These are phyloP conservation scores for Arizona elegans DNA, from an alignment of 2,113 vertebrate genomes.

Conservation along the genomic window DNA sequence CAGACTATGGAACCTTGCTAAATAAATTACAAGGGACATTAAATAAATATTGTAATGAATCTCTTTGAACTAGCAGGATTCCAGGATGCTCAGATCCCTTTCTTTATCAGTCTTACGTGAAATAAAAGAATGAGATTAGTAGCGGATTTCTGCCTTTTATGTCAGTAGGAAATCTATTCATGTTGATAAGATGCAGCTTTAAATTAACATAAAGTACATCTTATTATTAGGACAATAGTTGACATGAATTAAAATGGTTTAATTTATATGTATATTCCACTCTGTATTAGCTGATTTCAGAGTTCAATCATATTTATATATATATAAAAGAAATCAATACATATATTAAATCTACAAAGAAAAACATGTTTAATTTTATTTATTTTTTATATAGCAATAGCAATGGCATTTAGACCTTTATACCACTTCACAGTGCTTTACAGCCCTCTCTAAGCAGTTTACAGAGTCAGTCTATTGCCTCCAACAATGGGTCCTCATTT, in stretches of 20 bases:
- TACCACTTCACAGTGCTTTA: too few relatives aligned
- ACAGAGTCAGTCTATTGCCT: too few relatives aligned
- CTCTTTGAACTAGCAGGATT: slow-evolving; percentile 26
- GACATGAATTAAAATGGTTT: neutral
- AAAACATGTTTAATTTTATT: neutral
- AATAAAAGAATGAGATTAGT: neutral
- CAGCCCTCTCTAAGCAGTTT: too few relatives aligned
- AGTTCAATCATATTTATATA: neutral
- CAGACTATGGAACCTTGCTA: neutral
- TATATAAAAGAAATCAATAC: neutral
- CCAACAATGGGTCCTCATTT: too few relatives aligned
- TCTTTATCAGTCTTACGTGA: slow-evolving; percentile 4
- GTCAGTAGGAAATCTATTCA: slow-evolving; percentile 3
- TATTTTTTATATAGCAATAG: neutral
- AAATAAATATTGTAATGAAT: slow-evolving; percentile 27
- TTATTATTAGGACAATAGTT: neutral
- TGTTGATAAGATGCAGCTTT: neutral
- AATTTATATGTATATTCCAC: neutral
- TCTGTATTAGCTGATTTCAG: neutral
- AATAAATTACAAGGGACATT: slow-evolving; percentile 25
- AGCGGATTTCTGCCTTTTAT: neutral
- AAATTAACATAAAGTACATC: neutral
- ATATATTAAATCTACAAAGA: neutral
- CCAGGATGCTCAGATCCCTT: neutral
- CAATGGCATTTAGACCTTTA: too few relatives aligned